phyloP scores from a whole-genome alignment of 2,113 vertebrate genomes.

The Cercopithecus mona region DNA sequence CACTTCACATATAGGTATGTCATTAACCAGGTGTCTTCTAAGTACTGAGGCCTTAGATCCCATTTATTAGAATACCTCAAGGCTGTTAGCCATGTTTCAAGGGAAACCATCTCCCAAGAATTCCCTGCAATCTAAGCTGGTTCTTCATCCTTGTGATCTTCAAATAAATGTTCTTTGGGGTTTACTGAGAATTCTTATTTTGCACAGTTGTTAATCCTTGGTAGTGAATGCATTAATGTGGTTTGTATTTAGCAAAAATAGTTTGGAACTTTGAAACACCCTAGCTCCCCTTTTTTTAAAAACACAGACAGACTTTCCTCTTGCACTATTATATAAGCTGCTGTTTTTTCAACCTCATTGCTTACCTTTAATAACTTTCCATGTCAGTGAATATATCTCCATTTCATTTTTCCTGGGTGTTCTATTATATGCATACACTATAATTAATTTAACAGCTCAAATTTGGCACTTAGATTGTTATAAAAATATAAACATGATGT shows the following conservation, averaged over 20 bases:
- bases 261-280: not conserved
- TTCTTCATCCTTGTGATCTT: not conserved
- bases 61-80: constrained; percentile 43
- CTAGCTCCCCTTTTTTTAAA: not conserved
- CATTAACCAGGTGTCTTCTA: constrained; percentile 22
- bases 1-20: constrained; percentile 34
- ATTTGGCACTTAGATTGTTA: not conserved
- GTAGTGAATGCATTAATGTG: not conserved
- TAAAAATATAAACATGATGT: not conserved
- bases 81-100: constrained; percentile 1
- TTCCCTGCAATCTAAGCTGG: not conserved
- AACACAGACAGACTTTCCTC: not conserved
- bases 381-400: not conserved
- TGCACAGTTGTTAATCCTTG: constrained; percentile 24
- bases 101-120: not conserved
- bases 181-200: constrained; percentile 25
- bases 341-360: not conserved
- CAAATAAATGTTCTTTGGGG: not conserved
- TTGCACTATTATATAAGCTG: not conserved
- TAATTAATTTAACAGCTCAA: not conserved
- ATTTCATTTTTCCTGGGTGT: not conserved
- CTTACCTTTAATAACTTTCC: not conserved
- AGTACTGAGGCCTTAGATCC: not conserved
- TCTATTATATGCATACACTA: not conserved
- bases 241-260: not conserved